Base-by-base conservation (phyloP, 2,888 invertebrate genomes). In the Gymnocheta viridis region DNA sequence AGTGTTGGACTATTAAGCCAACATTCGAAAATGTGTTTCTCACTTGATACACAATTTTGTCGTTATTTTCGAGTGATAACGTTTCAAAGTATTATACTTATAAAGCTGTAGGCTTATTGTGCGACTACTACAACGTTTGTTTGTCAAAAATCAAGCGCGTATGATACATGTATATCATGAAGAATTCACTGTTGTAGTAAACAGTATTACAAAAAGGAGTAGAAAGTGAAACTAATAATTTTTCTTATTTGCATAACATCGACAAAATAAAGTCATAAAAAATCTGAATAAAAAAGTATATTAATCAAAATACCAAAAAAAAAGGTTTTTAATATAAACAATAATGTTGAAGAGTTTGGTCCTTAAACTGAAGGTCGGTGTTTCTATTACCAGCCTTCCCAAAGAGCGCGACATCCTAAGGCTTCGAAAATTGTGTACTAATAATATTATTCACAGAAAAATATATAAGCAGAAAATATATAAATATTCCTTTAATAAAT, bases 1-100 rank as follows among this genome's bases (percentile, higher is more conserved):
- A 76, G 56, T 66, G 32, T 66, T 66, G 64, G 29, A 12, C 38
- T 51, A 29, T 76, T 67, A 58, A 49, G 27, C 29, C 1, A 35
- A 9, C 47, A 27, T 56, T 56, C 2, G 54, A 22, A 60, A 35
- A 62, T 19, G 17, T 62, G 22, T 54, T 56, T 41, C 9, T 22
- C 27, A 5, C n/a, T 38, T 22, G 24, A 14, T 29, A 19, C 12
- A 38, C 10, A 24, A 6, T 2, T 44, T n/a, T 29, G 2, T 64
- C 32, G 0, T 47, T 12, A 19, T 12, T 29, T 44, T 56, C 35
- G 17, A 47, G 29, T 44, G 27, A 56, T 47, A 67, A 32, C 47
- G 35, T 56, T 47, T 4, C n/a, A 49, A n/a, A 41, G 51, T 64
- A 54, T 3, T n/a, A 0, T 41, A 27, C n/a, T 27, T 41, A 41